Evolutionary conservation across 2,797 vertebrate species (phyloP).

Genomic region (Tenualosa ilisha): DNA sequence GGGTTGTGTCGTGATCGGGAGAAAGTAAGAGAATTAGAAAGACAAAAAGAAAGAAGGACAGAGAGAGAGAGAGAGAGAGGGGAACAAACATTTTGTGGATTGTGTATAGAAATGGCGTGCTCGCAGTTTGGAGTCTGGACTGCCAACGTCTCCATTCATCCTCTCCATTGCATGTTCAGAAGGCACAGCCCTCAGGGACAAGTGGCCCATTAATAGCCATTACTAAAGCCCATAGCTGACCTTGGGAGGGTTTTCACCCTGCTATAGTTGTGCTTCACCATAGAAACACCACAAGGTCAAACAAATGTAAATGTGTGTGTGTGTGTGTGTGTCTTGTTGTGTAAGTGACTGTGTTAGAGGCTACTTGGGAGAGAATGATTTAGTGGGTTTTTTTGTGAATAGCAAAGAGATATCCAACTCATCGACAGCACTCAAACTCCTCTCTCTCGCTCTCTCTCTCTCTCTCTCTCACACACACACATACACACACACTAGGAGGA

Average conservation of each 20-base stretch:
- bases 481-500: not conserved
- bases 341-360: not conserved
- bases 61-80: too few relatives aligned
- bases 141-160: not conserved
- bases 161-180: not conserved
- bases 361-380: not conserved
- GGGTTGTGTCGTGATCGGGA: too few relatives aligned
- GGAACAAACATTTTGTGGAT: too few relatives aligned
- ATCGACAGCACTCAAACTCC: not conserved
- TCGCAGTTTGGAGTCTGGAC: not conserved
- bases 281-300: constrained; percentile 71
- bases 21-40: too few relatives aligned
- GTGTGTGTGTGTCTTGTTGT: not conserved
- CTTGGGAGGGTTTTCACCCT: constrained; percentile 70
- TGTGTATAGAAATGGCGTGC: not conserved
- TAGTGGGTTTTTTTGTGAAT: constrained; percentile 17
- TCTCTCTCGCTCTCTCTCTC: not conserved
- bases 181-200: not conserved
- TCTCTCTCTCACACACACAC: not conserved
- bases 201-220: not conserved
- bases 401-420: not conserved
- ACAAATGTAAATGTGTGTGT: constrained; percentile 40
- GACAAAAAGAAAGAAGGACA: too few relatives aligned
- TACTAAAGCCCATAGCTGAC: constrained; percentile 62
- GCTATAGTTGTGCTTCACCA: constrained; percentile 76